Evolutionary conservation across 2,888 invertebrate genomes (phyloP).

Genomic region (Cremastinae sp.): DNA sequence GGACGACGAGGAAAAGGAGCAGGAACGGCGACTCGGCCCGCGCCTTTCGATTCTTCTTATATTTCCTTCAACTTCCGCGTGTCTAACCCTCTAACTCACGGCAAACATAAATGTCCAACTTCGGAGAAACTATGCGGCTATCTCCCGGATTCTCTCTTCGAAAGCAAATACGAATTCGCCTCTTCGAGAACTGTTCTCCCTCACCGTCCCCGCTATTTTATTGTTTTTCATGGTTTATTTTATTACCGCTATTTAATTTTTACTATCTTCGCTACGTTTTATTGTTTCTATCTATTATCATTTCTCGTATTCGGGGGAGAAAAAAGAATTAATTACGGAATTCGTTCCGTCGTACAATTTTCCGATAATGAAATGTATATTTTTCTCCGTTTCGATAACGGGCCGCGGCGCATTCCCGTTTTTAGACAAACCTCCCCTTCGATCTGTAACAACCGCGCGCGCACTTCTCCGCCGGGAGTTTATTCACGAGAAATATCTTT

Average conservation of each 20-base stretch:
- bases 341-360: neutral
- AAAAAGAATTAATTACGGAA: no score
- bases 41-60: conserved; percentile 10
- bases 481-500: conserved; percentile 23
- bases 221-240: neutral
- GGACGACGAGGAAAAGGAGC: no score
- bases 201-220: neutral
- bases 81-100: conserved; percentile 36
- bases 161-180: conserved; percentile 5
- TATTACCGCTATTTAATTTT: no score
- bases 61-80: conserved; percentile 1
- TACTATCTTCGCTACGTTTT: no score
- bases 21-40: neutral
- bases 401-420: neutral
- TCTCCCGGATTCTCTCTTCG: conserved; percentile 20
- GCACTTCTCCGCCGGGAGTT: conserved; percentile 7
- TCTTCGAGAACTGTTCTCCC: neutral
- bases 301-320: no score
- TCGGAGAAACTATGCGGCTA: conserved; percentile 28
- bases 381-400: neutral
- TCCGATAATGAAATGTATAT: conserved; percentile 9
- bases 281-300: no score
- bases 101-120: conserved; percentile 38
- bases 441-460: neutral
- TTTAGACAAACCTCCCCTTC: neutral